Conservation (phyloP, 2,113 vertebrate species). For the Thryonomys swinderianus region DNA sequence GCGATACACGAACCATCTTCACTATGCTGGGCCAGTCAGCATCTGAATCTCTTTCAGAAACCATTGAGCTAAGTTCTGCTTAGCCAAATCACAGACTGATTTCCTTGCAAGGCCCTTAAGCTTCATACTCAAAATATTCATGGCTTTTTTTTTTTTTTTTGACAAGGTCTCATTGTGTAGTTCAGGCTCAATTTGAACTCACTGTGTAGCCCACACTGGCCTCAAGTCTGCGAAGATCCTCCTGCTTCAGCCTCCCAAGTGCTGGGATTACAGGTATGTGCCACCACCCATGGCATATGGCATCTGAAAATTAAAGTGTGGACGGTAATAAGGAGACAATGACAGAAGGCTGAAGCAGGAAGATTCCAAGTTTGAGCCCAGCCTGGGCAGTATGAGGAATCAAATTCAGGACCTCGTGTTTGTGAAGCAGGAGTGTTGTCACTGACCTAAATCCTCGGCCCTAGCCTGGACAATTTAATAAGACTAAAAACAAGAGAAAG, state of each 20-base stretch:
- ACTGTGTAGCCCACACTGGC: not conserved
- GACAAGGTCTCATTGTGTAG: not conserved
- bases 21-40: not conserved
- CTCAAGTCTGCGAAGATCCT: not conserved
- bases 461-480: not conserved
- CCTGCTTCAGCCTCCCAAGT: not conserved
- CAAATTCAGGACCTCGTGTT: too few relatives aligned
- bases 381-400: not conserved
- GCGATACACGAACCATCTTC: not conserved
- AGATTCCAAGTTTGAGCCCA: not conserved
- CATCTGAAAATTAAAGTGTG: not conserved
- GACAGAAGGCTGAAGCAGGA: not conserved
- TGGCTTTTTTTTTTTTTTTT: not conserved
- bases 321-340: not conserved
- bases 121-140: not conserved
- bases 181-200: not conserved
- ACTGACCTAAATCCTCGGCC: too few relatives aligned
- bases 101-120: slow-evolving; percentile 22
- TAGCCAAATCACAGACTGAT: slow-evolving; percentile 21
- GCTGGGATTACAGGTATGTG: not conserved
- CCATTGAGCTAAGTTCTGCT: not conserved
- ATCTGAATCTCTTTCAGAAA: not conserved
- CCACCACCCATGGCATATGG: not conserved
- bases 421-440: too few relatives aligned
- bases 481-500: not conserved